These are phyloP conservation scores for Catocala fraxini DNA, from an alignment of 2,888 invertebrate genomes.

Conservation along the genomic window DNA sequence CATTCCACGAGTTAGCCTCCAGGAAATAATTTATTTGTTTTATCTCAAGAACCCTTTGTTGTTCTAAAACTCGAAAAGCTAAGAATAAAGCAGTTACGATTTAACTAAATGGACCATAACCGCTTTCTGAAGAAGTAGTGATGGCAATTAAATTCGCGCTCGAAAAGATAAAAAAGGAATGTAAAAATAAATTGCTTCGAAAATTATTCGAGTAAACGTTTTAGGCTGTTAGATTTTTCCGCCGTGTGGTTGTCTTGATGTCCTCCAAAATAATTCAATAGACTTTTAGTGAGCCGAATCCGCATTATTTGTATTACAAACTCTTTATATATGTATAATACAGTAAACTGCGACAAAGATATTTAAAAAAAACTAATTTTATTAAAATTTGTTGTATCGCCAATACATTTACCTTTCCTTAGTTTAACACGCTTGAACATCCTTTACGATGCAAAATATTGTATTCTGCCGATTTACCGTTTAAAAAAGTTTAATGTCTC, in stretches of 20 bases:
- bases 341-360: not conserved
- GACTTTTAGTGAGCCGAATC: slow-evolving; percentile 25
- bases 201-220: slow-evolving; percentile 36
- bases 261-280: slow-evolving; percentile 17
- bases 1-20: slow-evolving; percentile 59
- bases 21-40: slow-evolving; percentile 75
- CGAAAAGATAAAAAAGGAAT: slow-evolving; percentile 48
- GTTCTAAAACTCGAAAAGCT: slow-evolving; percentile 63
- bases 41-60: slow-evolving; percentile 75
- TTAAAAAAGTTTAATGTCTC: no score
- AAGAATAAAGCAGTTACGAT: slow-evolving; percentile 74
- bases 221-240: slow-evolving; percentile 25
- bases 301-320: slow-evolving; percentile 3
- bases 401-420: no score
- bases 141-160: slow-evolving; percentile 65
- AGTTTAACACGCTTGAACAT: no score
- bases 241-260: slow-evolving; percentile 35
- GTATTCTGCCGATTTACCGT: no score
- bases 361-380: not conserved
- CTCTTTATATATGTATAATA: not conserved
- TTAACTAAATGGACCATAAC: slow-evolving; percentile 74
- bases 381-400: no score
- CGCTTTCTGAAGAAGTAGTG: slow-evolving; percentile 60
- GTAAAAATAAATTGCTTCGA: slow-evolving; percentile 45
- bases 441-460: no score